A percentile compares a stretch with the other conserved stretches of the same genome.
phyloP scores from a whole-genome alignment of 2,888 invertebrate genomes.

The Eurytoma californica region DNA sequence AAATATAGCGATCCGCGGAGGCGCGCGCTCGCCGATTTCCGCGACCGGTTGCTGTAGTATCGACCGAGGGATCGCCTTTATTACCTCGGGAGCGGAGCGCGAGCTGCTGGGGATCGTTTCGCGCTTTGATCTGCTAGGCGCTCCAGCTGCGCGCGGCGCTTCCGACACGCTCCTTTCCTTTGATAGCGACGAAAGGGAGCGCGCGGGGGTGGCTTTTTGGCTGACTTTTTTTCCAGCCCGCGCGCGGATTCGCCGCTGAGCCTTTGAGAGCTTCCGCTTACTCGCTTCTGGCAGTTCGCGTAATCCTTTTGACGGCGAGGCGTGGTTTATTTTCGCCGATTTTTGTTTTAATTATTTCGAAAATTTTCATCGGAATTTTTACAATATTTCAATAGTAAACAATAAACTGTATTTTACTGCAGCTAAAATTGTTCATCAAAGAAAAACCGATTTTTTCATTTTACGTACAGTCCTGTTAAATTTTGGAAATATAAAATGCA shows the following conservation, averaged over 20 bases:
- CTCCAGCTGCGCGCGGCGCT: slow-evolving; percentile 29
- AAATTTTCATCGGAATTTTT: too few species aligned
- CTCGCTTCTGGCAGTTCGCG: neutral
- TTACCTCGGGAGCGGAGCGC: slow-evolving; percentile 39
- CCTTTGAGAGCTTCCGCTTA: slow-evolving; percentile 1
- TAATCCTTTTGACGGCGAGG: neutral
- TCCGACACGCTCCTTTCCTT: neutral
- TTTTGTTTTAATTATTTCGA: too few species aligned
- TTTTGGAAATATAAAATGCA: too few species aligned
- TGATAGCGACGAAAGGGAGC: slow-evolving; percentile 12
- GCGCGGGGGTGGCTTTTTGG: slow-evolving; percentile 2
- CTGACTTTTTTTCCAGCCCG: too few species aligned
- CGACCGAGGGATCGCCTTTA: slow-evolving; percentile 43
- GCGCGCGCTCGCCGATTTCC: slow-evolving; percentile 33
- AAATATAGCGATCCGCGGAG: slow-evolving; percentile 61
- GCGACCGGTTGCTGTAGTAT: slow-evolving; percentile 30
- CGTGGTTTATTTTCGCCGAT: slow-evolving; percentile 14
- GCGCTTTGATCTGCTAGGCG: slow-evolving; percentile 40
- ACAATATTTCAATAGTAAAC: too few species aligned
- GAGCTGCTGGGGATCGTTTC: neutral
- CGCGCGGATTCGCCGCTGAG: neutral
- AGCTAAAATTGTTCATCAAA: too few species aligned
- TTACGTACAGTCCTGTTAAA: too few species aligned
- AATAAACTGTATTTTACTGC: too few species aligned
- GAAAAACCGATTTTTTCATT: too few species aligned